Evolutionary conservation across 2,888 invertebrate species (phyloP), one percentile per base, ranked within the genome.

Genomic region (Stenoptilia bipunctidactyla): DNA sequence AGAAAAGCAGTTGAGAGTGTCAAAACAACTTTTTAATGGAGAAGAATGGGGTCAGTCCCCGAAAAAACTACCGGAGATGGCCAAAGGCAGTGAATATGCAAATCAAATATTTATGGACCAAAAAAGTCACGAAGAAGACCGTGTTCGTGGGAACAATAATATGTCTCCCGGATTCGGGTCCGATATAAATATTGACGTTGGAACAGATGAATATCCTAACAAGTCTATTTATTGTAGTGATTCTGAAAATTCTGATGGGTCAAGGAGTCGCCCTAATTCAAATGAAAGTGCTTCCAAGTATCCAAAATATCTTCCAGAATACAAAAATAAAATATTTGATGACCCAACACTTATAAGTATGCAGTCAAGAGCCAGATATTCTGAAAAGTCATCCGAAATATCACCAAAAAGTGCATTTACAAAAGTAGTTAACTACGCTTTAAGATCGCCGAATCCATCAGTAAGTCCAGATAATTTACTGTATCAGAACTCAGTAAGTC

Each of bases 331-430:
- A 59, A 86, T 88, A 40, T 88, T 88, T 48, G 88, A 87, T 43
- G 88, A 89, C 45, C 88, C 88, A 0, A 80, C 77, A 5, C 51
- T 85, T 20, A 84, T 84, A 2, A 83, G 72, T 40, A 79, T 82
- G 69, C 86, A 86, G 49, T 66, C 85, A 13, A 76, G 86, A 53
- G 77, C 85, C 1, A 76, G 80, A 50, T 86, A 84, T 45, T 85
- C 61, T 34, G 86, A 86, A 27, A 85, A 80, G 37, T 58, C 66
- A 2, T 59, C 79, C 1, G 84, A 87, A 3, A 66, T 86, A 47
- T 86, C 87, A 0, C 87, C 88, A 0, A 89, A 89, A 56, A 94
- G 94, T 74, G 94, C 94, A 5, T 94, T 94, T 57, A 94, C 94
- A 1, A 94, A 94, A 84, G 94, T 94, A 10, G 65, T 83, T 1